Conservation (phyloP, 2,888 invertebrate genomes). For the Lissocephala sabroskyi region DNA sequence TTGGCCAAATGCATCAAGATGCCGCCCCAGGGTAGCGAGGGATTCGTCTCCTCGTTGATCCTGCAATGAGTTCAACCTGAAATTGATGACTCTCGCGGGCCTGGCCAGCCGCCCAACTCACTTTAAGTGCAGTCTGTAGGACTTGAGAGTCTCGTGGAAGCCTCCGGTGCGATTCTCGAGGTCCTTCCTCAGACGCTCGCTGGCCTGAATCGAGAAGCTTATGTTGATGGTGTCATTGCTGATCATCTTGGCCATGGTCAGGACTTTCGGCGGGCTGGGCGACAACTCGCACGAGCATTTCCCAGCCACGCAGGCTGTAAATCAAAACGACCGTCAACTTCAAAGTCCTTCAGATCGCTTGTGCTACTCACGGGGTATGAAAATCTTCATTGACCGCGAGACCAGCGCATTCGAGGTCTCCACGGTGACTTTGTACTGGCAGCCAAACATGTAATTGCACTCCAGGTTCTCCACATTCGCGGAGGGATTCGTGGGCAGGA, state of each 20-base stretch:
- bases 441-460: conserved; percentile 66
- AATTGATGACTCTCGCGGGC: no score
- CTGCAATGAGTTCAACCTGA: conserved; percentile 25
- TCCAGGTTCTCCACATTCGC: conserved; percentile 55
- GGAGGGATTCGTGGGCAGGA: conserved; percentile 52
- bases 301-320: conserved; percentile 58
- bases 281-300: conserved; percentile 60
- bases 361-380: conserved; percentile 58
- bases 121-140: conserved; percentile 37
- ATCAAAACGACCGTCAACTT: background rate
- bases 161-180: conserved; percentile 9
- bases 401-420: conserved; percentile 55
- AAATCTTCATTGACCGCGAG: conserved; percentile 30
- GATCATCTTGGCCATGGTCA: conserved; percentile 37
- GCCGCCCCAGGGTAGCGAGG: conserved; percentile 68
- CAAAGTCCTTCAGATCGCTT: background rate
- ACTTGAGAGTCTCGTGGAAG: conserved; percentile 19
- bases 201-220: conserved; percentile 45
- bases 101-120: conserved; percentile 18
- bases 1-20: conserved; percentile 48
- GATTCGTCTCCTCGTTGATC: conserved; percentile 62
- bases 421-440: conserved; percentile 64
- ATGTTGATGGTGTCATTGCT: conserved; percentile 51
- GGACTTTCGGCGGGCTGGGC: conserved; percentile 45
- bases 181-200: conserved; percentile 32